Evolutionary conservation across 1,140 invertebrate genomes (phyloP), one percentile per base, ranked within the genome.

Genomic region (Heliconius himera): DNA sequence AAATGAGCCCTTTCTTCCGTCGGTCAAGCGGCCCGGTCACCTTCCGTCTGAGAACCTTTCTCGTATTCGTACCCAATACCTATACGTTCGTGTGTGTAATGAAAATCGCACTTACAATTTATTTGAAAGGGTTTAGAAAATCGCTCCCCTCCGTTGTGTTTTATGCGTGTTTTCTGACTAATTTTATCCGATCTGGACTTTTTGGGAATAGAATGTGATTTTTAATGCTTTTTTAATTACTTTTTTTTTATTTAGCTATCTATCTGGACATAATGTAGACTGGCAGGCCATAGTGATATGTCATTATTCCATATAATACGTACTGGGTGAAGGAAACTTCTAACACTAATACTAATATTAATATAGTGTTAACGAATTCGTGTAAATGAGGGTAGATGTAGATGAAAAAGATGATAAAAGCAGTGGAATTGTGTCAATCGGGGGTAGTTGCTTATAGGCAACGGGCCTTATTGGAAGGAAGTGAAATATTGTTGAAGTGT

Each of bases 1-100:
- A 94, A 92, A 92, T 91, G 90, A 93, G 90, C 92, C 91, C 91
- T 91, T 93, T 92, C 91, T 93, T 92, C 88, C 81, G 70, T 86
- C 88, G 89, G 90, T 91, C 90, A 91, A 87, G 84, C 90, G 56
- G 22, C 88, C 88, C 86, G 84, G 86, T 87, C 90, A 86, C 85
- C 85, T 84, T 82, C 66, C 79, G 80, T 88, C 86, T 84, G 83
- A 84, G 86, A 85, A 85, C 78, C 88, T 16, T 9, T 29, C 26
- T 4, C 60, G 26, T 66, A 66, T 26, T 66, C 13, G 60, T 66
- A 66, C 13, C 60, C 26, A 51, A 51, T 66, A 66, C 22, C 22
- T 60, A 20, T 89, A 41, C 46, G 85, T 77, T 77, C 85, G 84
- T 87, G 88, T 87, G 89, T 85, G 90, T 90, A 91, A 92, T 91